Conservation (phyloP, 2,797 vertebrate genomes). For the Thalassophryne amazonica region DNA sequence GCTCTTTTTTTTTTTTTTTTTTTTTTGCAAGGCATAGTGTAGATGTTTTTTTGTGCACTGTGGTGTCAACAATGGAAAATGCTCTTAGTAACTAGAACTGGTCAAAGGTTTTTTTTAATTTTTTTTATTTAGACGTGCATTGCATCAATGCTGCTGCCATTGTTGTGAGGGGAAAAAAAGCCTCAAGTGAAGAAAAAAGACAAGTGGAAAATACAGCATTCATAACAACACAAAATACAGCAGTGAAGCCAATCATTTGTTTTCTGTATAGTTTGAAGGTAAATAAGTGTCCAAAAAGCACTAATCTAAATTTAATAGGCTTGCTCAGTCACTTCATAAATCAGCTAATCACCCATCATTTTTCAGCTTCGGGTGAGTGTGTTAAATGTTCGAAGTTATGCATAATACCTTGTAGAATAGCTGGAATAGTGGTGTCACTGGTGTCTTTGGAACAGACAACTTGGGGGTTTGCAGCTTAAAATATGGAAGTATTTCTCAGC, state of each 20-base stretch:
- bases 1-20: too few species aligned
- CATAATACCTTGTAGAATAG: too few species aligned
- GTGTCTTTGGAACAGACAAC: too few species aligned
- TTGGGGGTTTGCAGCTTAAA: too few species aligned
- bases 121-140: constrained; percentile 4
- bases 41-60: constrained; percentile 30
- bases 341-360: too few species aligned
- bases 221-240: background rate
- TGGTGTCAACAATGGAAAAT: constrained; percentile 56
- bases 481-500: too few species aligned
- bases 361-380: too few species aligned
- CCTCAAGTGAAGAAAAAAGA: background rate
- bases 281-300: background rate
- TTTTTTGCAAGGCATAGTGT: constrained; percentile 55
- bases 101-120: constrained; percentile 48
- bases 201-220: constrained; percentile 28
- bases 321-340: too few species aligned
- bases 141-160: background rate
- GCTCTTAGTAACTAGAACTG: constrained; percentile 33
- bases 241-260: too few species aligned
- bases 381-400: too few species aligned
- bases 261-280: background rate
- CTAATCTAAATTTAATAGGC: too few species aligned
- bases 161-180: constrained; percentile 32
- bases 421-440: too few species aligned